These are phyloP conservation scores for Leucosticte australis DNA, from an alignment of 2,113 vertebrate species.

Conservation along the genomic window DNA sequence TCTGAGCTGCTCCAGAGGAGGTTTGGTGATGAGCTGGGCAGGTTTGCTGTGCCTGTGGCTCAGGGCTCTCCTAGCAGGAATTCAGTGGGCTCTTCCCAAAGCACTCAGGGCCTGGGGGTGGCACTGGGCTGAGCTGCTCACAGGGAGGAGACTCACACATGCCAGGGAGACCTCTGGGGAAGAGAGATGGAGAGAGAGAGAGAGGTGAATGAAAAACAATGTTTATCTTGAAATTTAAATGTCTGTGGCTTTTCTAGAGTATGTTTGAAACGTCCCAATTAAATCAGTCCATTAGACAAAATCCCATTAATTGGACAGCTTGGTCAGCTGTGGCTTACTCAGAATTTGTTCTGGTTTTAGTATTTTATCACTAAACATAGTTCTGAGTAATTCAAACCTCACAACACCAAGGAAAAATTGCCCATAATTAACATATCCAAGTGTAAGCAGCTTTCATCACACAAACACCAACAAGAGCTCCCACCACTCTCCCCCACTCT, in stretches of 20 bases:
- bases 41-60: not conserved
- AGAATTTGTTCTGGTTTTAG: not conserved
- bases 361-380: not conserved
- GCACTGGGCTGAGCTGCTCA: not conserved
- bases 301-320: not conserved
- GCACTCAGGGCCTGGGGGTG: not conserved
- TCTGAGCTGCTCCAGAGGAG: not conserved
- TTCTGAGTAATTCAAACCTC: not conserved
- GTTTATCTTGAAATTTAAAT: not conserved
- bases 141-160: not conserved
- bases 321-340: not conserved
- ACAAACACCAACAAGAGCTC: not conserved
- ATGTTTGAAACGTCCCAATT: not conserved
- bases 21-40: rapidly evolving
- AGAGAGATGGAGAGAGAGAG: not conserved
- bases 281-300: not conserved
- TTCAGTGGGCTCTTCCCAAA: not conserved
- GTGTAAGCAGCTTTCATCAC: not conserved
- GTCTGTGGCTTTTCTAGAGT: not conserved
- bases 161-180: not conserved
- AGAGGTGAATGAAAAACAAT: not conserved
- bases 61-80: not conserved
- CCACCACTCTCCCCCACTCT: not conserved
- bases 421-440: not conserved
- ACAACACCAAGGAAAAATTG: not conserved